phyloP scores from a whole-genome alignment of 2,797 vertebrate species.

The Apodemus agrarius region DNA sequence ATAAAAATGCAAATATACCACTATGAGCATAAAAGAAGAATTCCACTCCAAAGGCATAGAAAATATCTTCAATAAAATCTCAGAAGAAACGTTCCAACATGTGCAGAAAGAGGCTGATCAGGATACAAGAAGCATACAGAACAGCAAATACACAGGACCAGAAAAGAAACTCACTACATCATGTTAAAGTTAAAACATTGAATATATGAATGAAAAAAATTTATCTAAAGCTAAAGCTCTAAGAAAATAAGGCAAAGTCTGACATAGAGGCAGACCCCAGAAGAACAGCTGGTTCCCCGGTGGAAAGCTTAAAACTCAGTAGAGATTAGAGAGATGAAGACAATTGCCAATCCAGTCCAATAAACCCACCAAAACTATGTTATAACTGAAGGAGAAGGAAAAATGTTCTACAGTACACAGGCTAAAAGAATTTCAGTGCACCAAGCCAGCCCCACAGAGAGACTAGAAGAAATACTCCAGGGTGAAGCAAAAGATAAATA shows the following conservation, averaged over 20 bases:
- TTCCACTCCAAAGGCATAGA: not conserved
- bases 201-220: not conserved
- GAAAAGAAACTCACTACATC: not conserved
- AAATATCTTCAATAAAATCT: not conserved
- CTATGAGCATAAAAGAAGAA: not conserved
- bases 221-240: not conserved
- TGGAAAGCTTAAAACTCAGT: not conserved
- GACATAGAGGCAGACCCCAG: not conserved
- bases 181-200: not conserved
- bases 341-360: not conserved
- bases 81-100: not conserved
- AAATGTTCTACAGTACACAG: not conserved
- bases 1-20: not conserved
- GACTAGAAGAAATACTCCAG: not conserved
- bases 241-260: not conserved
- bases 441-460: not conserved
- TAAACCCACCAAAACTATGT: not conserved
- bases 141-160: not conserved
- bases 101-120: not conserved
- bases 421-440: not conserved
- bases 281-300: not conserved
- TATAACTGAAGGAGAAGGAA: not conserved
- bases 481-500: not conserved
- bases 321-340: not conserved
- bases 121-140: not conserved